A percentile compares a stretch with the other conserved stretches of the same genome.
Conservation (phyloP, 2,888 invertebrate species). For the Hirtodrosophila trivittata region DNA sequence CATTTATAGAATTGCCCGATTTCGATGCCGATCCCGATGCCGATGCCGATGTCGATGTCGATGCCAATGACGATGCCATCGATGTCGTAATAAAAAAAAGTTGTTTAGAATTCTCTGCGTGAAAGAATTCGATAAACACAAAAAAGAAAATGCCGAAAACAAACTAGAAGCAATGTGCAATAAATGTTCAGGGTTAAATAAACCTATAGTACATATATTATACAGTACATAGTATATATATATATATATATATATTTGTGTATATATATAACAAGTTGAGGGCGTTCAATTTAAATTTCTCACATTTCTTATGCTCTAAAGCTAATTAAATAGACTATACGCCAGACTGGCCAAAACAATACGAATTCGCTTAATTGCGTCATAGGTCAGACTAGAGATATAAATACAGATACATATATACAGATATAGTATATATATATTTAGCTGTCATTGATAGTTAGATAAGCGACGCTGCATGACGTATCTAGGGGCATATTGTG, state of each 20-base stretch:
- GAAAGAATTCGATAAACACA: slow-evolving; percentile 53
- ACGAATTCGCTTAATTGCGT: slow-evolving; percentile 64
- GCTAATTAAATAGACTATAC: slow-evolving; percentile 65
- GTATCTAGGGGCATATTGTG: slow-evolving; percentile 36
- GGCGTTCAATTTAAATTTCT: slow-evolving; percentile 34
- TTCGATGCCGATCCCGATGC: slow-evolving; percentile 21
- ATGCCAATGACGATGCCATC: slow-evolving; percentile 28
- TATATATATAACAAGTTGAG: slow-evolving; percentile 17
- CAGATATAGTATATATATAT: slow-evolving; percentile 22
- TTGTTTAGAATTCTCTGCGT: slow-evolving; percentile 65
- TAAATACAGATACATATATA: slow-evolving; percentile 35
- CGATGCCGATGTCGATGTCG: slow-evolving; percentile 25
- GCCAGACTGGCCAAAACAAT: slow-evolving; percentile 39
- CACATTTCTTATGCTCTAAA: slow-evolving; percentile 25
- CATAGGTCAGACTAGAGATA: slow-evolving; percentile 51
- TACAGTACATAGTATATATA: slow-evolving; percentile 1
- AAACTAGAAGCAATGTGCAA: slow-evolving; percentile 43
- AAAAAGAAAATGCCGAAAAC: slow-evolving; percentile 24
- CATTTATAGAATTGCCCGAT: slow-evolving; percentile 52
- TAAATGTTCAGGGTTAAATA: slow-evolving; percentile 68
- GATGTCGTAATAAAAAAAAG: slow-evolving; percentile 39
- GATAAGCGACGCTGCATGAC: slow-evolving; percentile 48
- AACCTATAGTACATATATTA: slow-evolving; percentile 37
- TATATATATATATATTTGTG: slow-evolving; percentile 1
- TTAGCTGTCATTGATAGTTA: slow-evolving; percentile 67